These are phyloP conservation scores for Pan troglodytes DNA, from an alignment of 2,113 vertebrate species.

Conservation along the genomic window DNA sequence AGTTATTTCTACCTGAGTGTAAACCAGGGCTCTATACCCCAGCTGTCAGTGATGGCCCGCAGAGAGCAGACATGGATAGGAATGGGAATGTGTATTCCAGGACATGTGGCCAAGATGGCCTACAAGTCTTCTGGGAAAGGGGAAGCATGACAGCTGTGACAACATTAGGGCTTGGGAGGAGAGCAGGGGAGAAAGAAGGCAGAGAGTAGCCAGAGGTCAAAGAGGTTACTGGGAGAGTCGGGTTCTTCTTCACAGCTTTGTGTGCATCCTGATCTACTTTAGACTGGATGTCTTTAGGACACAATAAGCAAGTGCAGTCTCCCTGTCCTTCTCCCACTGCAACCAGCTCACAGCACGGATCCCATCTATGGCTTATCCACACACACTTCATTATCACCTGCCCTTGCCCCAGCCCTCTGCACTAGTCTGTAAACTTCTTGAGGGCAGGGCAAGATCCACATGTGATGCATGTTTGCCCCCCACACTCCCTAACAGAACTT, in stretches of 20 bases:
- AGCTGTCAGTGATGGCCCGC: not conserved
- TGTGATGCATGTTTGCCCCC: not conserved
- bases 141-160: not conserved
- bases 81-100: not conserved
- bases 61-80: not conserved
- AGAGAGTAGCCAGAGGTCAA: not conserved
- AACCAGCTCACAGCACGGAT: not conserved
- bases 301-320: not conserved
- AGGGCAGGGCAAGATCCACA: not conserved
- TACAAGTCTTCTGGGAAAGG: not conserved
- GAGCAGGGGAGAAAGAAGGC: not conserved
- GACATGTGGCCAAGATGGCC: not conserved
- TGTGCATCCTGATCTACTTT: not conserved
- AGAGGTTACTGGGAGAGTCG: not conserved
- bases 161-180: not conserved
- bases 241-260: not conserved
- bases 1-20: not conserved
- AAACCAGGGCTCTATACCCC: no score
- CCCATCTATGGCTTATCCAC: not conserved
- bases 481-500: not conserved
- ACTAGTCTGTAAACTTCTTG: not conserved
- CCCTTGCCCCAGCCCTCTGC: not conserved
- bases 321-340: not conserved
- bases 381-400: accelerated
- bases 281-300: not conserved